A percentile compares a stretch with the other conserved stretches of the same genome.
phyloP scores from a whole-genome alignment of 1,140 invertebrate genomes.

The Tyrophagus putrescentiae region DNA sequence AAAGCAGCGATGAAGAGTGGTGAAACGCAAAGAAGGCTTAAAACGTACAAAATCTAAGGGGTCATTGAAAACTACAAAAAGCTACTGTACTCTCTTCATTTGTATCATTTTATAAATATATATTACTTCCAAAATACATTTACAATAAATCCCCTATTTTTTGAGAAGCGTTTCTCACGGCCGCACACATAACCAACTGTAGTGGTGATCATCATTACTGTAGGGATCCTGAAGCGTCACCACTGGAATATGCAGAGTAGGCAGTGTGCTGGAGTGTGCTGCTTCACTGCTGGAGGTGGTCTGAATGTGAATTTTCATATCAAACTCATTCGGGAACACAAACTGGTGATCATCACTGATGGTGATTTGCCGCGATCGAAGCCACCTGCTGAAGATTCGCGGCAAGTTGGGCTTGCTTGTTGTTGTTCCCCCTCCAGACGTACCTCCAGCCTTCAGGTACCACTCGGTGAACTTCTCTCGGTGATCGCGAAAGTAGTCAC shows the following conservation, averaged over 20 bases:
- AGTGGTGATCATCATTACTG: conserved; percentile 5
- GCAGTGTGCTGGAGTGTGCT: too few species aligned
- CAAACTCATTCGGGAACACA: conserved; percentile 2
- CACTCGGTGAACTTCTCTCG: conserved; percentile 1
- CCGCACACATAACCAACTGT: conserved; percentile 3
- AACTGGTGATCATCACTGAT: not conserved
- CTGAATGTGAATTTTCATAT: conserved; percentile 9
- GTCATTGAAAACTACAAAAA: not conserved
- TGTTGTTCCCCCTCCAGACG: not conserved
- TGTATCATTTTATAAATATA: not conserved
- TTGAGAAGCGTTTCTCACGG: not conserved
- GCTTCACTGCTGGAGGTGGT: not conserved
- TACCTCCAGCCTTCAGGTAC: not conserved
- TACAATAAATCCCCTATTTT: not conserved
- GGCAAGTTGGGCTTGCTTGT: conserved; percentile 1
- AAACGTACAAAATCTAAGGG: not conserved
- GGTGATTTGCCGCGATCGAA: not conserved
- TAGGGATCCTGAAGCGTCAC: not conserved
- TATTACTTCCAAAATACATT: not conserved
- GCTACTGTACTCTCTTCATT: not conserved
- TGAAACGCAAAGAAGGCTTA: not conserved
- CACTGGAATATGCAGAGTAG: conserved; percentile 5
- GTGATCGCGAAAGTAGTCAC: conserved; percentile 14
- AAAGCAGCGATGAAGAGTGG: not conserved
- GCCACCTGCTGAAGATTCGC: not conserved